These are phyloP conservation scores for Phalloptychus januarius DNA, from an alignment of 2,797 vertebrate species.

Conservation along the genomic window DNA sequence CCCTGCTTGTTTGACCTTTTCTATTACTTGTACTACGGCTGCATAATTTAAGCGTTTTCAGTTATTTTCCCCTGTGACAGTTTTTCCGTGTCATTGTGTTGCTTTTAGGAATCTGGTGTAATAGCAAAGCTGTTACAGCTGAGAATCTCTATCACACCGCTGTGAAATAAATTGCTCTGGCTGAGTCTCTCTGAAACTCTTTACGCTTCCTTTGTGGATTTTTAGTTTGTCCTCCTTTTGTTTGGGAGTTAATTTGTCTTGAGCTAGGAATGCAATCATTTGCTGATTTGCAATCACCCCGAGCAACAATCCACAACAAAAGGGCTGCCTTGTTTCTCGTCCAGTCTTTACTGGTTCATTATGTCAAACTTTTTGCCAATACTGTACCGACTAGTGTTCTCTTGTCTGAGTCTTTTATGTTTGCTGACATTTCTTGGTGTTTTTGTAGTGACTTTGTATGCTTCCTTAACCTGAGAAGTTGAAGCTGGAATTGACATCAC, in stretches of 20 bases:
- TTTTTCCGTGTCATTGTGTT: neutral
- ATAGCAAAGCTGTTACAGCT: neutral
- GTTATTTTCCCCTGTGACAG: slow-evolving; percentile 5
- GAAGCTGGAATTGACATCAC: neutral
- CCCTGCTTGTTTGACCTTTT: slow-evolving; percentile 16
- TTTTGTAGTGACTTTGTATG: neutral
- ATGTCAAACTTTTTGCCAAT: neutral
- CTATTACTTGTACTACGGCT: slow-evolving; percentile 18
- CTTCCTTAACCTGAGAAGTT: neutral
- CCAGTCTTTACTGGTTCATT: neutral
- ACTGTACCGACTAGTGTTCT: neutral
- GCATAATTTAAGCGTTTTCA: slow-evolving; percentile 9
- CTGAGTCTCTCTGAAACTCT: too few relatives aligned
- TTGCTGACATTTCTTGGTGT: neutral
- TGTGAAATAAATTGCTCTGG: neutral
- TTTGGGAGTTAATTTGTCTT: neutral
- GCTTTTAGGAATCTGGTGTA: neutral
- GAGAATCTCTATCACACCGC: neutral
- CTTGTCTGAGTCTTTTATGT: neutral
- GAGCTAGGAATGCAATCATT: neutral
- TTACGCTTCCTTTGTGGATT: neutral
- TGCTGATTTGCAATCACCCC: slow-evolving; percentile 5
- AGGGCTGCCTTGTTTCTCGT: slow-evolving; percentile 1
- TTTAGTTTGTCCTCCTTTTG: neutral
- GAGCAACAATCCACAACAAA: neutral